Evolutionary conservation across 2,888 invertebrate genomes (phyloP), one percentile per base, ranked within the genome.

Genomic region (Macaria notata): DNA sequence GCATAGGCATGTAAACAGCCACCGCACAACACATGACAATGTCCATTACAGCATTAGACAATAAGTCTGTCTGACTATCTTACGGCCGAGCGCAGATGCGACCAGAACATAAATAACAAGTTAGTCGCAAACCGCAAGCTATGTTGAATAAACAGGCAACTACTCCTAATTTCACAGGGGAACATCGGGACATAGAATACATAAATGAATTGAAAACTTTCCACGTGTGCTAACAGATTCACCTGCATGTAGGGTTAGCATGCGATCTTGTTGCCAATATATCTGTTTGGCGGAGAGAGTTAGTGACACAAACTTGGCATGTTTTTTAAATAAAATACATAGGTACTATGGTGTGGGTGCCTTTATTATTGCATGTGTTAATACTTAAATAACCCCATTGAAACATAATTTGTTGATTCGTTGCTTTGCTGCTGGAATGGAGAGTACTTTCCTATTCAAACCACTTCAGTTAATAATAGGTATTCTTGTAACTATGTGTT

Each of bases 211-310:
- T 65, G 56, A 43, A 62, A 66, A 67, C 62, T 62, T 62, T 59
- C 61, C 65, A 67, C 66, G 63, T 65, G 65, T 56, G 59, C 68
- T 72, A 73, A 70, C 66, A 69, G 75, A 69, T 71, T 69, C 67
- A 70, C 68, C 62, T 68, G 53, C 49, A 52, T 61, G 50, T 63
- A 59, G 59, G 41, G 54, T 55, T 9, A 48, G 33, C n/a, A n/a
- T n/a, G n/a, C n/a, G n/a, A n/a, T n/a, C n/a, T n/a, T 33, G 33
- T 4, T 6, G 33, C 4, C 33, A 33, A 33, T 33, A 33, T 4
- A 33, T 33, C n/a, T n/a, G n/a, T n/a, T n/a, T n/a, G n/a, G n/a
- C n/a, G n/a, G n/a, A n/a, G n/a, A n/a, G n/a, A n/a, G n/a, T n/a
- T n/a, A n/a, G n/a, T n/a, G n/a, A n/a, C n/a, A n/a, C n/a, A n/a